phyloP scores from a whole-genome alignment of 2,797 vertebrate genomes.

The Pantherophis vulpinus region DNA sequence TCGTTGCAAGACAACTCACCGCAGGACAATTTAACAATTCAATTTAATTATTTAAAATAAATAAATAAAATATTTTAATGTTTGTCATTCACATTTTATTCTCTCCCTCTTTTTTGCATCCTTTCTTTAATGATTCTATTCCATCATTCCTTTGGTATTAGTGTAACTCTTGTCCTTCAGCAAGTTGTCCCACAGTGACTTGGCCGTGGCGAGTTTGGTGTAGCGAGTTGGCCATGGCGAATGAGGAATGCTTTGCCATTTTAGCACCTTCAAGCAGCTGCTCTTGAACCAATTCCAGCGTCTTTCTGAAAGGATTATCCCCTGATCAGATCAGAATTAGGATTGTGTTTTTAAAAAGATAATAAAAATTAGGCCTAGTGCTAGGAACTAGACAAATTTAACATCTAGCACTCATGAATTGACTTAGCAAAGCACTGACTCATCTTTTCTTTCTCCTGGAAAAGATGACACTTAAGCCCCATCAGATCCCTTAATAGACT shows the following conservation, averaged over 20 bases:
- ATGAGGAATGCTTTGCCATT: not conserved
- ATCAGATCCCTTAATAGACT: not conserved
- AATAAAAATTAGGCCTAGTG: not conserved
- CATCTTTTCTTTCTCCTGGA: not conserved
- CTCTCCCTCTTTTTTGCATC: no score
- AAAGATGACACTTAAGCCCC: not conserved
- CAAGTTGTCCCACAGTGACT: no score
- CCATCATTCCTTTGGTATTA: no score
- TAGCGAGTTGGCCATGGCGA: no score
- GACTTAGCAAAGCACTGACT: not conserved
- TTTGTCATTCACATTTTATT: no score
- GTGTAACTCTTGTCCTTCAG: no score
- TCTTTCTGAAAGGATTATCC: not conserved
- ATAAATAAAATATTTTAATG: no score
- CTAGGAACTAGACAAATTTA: not conserved
- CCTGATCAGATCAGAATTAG: not conserved
- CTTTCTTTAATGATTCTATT: no score
- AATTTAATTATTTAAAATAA: no score
- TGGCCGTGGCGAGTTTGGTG: no score
- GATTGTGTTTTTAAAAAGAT: not conserved
- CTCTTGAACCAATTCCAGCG: not conserved
- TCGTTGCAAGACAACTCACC: no score
- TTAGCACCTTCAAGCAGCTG: not conserved
- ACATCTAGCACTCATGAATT: not conserved
- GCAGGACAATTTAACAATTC: no score